Evolutionary conservation across 2,888 invertebrate species (phyloP), one percentile per base, ranked within the genome.

Genomic region (Parnassius apollo): DNA sequence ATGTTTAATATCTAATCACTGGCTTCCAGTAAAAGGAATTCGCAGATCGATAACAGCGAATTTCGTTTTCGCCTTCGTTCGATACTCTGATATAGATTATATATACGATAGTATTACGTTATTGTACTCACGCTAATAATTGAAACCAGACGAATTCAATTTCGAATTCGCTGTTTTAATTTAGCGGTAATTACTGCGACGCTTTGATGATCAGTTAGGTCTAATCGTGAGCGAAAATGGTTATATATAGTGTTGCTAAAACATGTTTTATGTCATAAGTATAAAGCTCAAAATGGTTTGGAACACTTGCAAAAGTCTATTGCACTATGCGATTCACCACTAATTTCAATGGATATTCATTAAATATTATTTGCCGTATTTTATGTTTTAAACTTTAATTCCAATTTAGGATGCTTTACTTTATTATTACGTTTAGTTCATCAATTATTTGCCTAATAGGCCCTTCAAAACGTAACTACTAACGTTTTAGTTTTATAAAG

Each of bases 41-140:
- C 49, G 52, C 56, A 50, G 48, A 59, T 53, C 64, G 66, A 66
- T 70, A 70, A 70, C 61, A 58, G 57, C 61, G 57, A 57, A 61
- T 58, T 44, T 59, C 57, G 50, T 59, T 65, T 60, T 55, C 49
- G 53, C 10, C 69, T 66, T 74, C 76, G 83, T 85, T 85, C 83
- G 81, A 80, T 80, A 73, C 65, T 65, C 57, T 77, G 85, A 87
- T 85, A 86, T 35, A 35, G 4, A 7, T 7, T 35, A 35, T 35
- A 35, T 35, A 81, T 74, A 80, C 76, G 71, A 68, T 72, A 69
- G 66, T 71, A 73, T 83, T 78, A 79, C 80, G 80, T 81, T 78
- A 78, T 76, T 74, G 74, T 54, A 69, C 78, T 75, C 84, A 83
- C 83, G 83, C 84, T 77, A 85, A 69, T 68, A 69, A 76, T 69